Evolutionary conservation across 2,113 vertebrate genomes (phyloP).

Genomic region (Clinocottus analis): DNA sequence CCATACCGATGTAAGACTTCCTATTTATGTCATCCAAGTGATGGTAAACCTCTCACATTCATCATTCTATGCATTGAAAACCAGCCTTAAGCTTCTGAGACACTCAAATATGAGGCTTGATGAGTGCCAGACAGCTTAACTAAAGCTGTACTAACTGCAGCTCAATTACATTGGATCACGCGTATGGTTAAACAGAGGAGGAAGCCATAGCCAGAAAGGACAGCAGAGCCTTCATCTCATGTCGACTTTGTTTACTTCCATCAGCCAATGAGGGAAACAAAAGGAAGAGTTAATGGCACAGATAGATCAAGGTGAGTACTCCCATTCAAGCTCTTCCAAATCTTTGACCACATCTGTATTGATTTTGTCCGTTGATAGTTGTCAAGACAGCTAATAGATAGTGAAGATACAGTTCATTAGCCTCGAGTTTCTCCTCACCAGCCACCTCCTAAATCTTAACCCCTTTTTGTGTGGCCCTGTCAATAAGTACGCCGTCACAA

Average conservation of each 20-base stretch:
- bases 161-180: slow-evolving; percentile 12
- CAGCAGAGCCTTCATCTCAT: slow-evolving; percentile 23
- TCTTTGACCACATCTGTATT: slow-evolving; percentile 78
- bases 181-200: slow-evolving; percentile 11
- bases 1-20: background rate
- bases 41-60: slow-evolving; percentile 13
- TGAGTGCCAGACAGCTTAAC: slow-evolving; percentile 16
- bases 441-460: slow-evolving; percentile 62
- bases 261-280: slow-evolving; percentile 33
- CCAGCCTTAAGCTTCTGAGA: slow-evolving; percentile 5
- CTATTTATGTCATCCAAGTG: background rate
- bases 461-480: slow-evolving; percentile 55
- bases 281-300: slow-evolving; percentile 65
- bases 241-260: slow-evolving; percentile 41
- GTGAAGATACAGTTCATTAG: slow-evolving; percentile 78
- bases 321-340: slow-evolving; percentile 65
- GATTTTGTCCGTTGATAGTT: slow-evolving; percentile 74
- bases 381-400: slow-evolving; percentile 71
- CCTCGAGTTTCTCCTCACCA: slow-evolving; percentile 43
- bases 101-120: slow-evolving; percentile 1
- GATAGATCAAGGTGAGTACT: slow-evolving; percentile 61
- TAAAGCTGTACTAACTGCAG: slow-evolving; percentile 1
- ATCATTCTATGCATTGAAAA: slow-evolving; percentile 15
- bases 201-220: slow-evolving; percentile 1
- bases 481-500: slow-evolving; percentile 54